Evolutionary conservation across 1,140 invertebrate genomes (phyloP).

Genomic region (Drosophila orena): DNA sequence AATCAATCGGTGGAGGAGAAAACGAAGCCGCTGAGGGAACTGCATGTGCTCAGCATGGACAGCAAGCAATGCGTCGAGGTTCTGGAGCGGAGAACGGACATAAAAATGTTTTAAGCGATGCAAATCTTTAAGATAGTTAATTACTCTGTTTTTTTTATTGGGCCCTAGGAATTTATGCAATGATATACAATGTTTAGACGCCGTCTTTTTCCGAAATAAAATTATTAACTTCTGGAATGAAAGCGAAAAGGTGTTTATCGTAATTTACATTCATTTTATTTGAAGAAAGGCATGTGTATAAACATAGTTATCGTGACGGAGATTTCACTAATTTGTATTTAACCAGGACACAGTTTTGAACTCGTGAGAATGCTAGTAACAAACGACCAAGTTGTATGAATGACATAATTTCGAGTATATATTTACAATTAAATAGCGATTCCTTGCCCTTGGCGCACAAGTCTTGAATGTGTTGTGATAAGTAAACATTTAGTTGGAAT

Average conservation of each 20-base stretch:
- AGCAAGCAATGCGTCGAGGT: constrained; percentile 86
- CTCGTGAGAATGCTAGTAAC: constrained; percentile 28
- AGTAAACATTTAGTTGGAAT: constrained; percentile 16
- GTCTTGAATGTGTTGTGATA: constrained; percentile 26
- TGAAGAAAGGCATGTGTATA: constrained; percentile 28
- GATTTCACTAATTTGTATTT: constrained; percentile 29
- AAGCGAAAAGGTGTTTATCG: not conserved
- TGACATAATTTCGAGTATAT: constrained; percentile 24
- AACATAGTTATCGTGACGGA: constrained; percentile 17
- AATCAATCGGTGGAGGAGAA: constrained; percentile 65
- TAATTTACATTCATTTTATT: constrained; percentile 13
- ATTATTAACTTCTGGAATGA: not conserved
- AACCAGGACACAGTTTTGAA: constrained; percentile 14
- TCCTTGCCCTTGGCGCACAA: constrained; percentile 11
- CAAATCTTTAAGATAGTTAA: constrained; percentile 1
- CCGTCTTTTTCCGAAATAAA: not conserved
- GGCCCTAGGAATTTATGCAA: constrained; percentile 7
- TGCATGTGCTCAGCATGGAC: constrained; percentile 88
- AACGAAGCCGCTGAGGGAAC: constrained; percentile 87
- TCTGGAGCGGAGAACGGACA: constrained; percentile 87
- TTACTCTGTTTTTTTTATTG: constrained; percentile 9
- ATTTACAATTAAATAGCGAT: constrained; percentile 21
- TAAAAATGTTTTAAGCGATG: constrained; percentile 69
- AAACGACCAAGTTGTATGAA: constrained; percentile 18
- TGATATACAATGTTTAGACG: constrained; percentile 2